These are phyloP conservation scores for Drosophila orena DNA, from an alignment of 1,140 invertebrate genomes.

Conservation along the genomic window DNA sequence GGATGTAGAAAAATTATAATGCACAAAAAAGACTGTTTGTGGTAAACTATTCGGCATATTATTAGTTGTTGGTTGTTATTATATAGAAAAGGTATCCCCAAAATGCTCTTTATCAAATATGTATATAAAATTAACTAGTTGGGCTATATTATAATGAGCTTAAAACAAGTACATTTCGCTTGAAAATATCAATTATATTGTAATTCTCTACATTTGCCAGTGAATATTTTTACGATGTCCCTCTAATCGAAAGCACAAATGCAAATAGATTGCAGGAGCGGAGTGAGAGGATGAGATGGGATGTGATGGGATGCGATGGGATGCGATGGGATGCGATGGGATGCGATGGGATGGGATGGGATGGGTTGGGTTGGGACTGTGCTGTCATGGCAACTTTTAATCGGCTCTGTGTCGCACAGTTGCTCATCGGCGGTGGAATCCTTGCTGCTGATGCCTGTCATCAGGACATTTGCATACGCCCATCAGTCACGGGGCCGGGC, in stretches of 20 bases:
- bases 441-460: conserved; percentile 56
- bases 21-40: too few species aligned
- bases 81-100: too few species aligned
- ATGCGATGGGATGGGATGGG: conserved; percentile 24
- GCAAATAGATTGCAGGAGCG: conserved; percentile 21
- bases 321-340: background rate
- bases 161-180: too few species aligned
- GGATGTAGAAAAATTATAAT: background rate
- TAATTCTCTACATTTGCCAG: background rate
- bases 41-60: too few species aligned
- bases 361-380: conserved; percentile 43
- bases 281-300: conserved; percentile 8
- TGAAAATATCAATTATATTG: background rate
- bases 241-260: conserved; percentile 5
- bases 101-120: too few species aligned
- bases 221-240: background rate
- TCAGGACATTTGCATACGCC: conserved; percentile 75
- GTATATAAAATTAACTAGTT: too few species aligned
- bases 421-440: conserved; percentile 51
- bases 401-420: conserved; percentile 68
- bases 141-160: too few species aligned
- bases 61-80: too few species aligned
- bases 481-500: conserved; percentile 60
- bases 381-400: conserved; percentile 80
- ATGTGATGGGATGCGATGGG: conserved; percentile 3